A percentile compares a stretch with the other conserved stretches of the same genome.
Conservation (phyloP, 2,888 invertebrate species). For the Choreutis nemorana region DNA sequence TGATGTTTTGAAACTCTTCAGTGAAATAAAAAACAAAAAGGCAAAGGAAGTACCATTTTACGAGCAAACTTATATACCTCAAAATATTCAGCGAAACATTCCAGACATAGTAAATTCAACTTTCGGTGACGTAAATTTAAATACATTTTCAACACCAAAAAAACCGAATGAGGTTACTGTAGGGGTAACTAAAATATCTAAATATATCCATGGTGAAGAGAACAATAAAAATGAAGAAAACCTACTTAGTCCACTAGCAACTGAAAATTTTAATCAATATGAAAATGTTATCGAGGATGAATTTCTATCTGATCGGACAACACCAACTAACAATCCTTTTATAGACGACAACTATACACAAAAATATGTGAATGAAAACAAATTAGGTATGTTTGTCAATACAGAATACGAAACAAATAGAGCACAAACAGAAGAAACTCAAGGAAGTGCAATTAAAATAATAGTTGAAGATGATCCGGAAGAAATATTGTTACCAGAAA, state of each 20-base stretch:
- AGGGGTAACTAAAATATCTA: too few species aligned
- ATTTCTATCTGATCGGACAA: constrained; percentile 21
- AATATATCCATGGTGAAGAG: constrained; percentile 20
- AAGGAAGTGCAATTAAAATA: constrained; percentile 29
- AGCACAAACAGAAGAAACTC: constrained; percentile 40
- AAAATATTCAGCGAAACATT: constrained; percentile 31
- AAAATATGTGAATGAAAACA: constrained; percentile 29
- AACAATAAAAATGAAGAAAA: too few species aligned
- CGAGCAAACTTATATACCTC: constrained; percentile 7
- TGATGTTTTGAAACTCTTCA: constrained; percentile 36
- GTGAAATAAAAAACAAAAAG: constrained; percentile 19
- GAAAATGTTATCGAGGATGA: constrained; percentile 25
- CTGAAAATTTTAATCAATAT: too few species aligned
- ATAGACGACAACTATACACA: constrained; percentile 29
- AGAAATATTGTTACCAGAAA: constrained; percentile 15
- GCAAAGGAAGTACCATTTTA: constrained; percentile 5
- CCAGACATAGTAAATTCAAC: constrained; percentile 60
- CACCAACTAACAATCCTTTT: constrained; percentile 39
- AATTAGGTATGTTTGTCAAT: constrained; percentile 34
- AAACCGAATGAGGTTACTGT: not conserved
- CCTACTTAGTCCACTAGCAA: too few species aligned
- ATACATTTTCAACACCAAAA: constrained; percentile 7
- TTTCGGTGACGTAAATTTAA: constrained; percentile 27
- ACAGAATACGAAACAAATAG: constrained; percentile 50
- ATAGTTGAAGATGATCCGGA: constrained; percentile 20